Evolutionary conservation across 64 coral and sea anemone genomes (phyloP), one percentile per base, ranked within the genome.

Genomic region (Actinia tenebrosa): DNA sequence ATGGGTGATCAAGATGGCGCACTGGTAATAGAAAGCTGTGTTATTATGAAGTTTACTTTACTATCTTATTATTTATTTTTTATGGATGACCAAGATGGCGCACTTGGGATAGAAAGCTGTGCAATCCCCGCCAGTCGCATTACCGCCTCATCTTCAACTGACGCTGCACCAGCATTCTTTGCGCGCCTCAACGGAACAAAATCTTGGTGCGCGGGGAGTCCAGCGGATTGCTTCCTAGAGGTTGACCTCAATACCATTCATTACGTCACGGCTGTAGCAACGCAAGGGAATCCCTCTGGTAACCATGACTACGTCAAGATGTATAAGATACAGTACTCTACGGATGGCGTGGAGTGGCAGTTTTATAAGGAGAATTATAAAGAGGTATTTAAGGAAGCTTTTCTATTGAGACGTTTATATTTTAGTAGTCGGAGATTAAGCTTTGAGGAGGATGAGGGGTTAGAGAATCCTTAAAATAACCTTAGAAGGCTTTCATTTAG

Each of bases 271-370:
- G 86, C 91, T 17, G 86, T 92, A 16, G 91, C 91, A n/a, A 92
- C 91, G 5, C 91, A 92, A 45, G 91, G 91, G 8, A 92, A 92
- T 43, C 91, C 91, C 45, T 43, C 84, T 37, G 91, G 91, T 53
- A 92, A 92, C 62, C 66, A 84, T 30, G 91, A 92, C 71, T 92
- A 84, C 60, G 91, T 92, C 13, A 87, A 88, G 72, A 88, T 79
- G 63, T 92, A 88, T 61, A 84, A 92, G 37, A 59, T 92, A 63
- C 77, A 92, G 37, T 92, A 84, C 20, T 92, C 91, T 56, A 78
- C 30, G 1, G 91, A 92, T 43, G 91, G 91, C 19, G 42, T 86
- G 37, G 69, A 87, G 46, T 92, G 91, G 91, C 53, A 61, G 3
- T 88, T 77, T 92, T 92, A 92, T 43, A 82, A 83, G 45, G 79